These are phyloP conservation scores for Speoplatyrhinus poulsoni DNA, from an alignment of 2,113 vertebrate genomes.

Conservation along the genomic window DNA sequence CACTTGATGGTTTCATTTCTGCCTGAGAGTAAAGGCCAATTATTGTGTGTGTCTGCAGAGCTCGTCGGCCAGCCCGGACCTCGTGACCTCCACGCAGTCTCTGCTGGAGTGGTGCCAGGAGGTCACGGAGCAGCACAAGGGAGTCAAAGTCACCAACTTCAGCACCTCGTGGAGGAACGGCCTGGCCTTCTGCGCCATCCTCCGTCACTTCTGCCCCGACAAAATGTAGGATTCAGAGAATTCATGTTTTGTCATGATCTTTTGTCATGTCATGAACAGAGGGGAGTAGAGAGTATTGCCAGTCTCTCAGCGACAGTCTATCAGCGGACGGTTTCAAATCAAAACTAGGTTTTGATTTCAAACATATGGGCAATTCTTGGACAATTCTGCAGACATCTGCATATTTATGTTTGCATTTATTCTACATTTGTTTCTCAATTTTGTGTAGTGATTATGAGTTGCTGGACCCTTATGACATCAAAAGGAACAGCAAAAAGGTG, in stretches of 20 bases:
- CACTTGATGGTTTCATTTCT: neutral
- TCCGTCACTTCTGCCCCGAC: constrained; percentile 85
- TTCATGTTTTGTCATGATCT: neutral
- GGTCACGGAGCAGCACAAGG: constrained; percentile 78
- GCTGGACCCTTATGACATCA: constrained; percentile 85
- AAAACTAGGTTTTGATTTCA: too few relatives aligned
- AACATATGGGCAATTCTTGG: too few relatives aligned
- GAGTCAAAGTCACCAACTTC: constrained; percentile 85
- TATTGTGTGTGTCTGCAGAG: constrained; percentile 38
- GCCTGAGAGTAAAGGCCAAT: neutral
- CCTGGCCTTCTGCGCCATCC: constrained; percentile 86
- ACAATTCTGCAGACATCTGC: neutral
- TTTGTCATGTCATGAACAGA: too few relatives aligned
- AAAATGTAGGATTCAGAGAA: constrained; percentile 79
- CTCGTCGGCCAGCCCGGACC: constrained; percentile 20
- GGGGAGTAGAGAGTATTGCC: too few relatives aligned
- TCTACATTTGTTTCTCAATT: constrained; percentile 5
- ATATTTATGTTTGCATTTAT: neutral
- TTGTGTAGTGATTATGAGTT: constrained; percentile 76
- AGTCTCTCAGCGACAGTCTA: neutral
- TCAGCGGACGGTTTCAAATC: neutral
- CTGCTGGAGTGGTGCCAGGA: constrained; percentile 87
- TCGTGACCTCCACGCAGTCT: constrained; percentile 81
- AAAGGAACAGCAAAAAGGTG: constrained; percentile 88
- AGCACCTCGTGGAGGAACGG: constrained; percentile 91